phyloP scores from a whole-genome alignment of 2,888 invertebrate species.

The Cryptus viduatorius region DNA sequence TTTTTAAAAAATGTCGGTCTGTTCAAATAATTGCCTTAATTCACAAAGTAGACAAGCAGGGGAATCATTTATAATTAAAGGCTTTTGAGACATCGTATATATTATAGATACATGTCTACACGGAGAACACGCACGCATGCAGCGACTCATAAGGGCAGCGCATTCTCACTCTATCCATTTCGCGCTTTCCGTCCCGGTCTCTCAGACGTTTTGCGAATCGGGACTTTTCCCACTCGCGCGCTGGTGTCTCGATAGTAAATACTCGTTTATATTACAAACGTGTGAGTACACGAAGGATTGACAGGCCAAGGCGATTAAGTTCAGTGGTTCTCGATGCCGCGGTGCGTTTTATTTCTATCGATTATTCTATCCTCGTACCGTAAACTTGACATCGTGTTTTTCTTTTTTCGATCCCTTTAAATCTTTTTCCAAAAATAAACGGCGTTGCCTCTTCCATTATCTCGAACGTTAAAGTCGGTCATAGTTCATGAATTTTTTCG shows the following conservation, averaged over 20 bases:
- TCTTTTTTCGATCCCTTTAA: neutral
- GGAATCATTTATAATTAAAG: neutral
- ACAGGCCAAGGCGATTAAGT: slow-evolving; percentile 80
- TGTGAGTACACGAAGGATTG: slow-evolving; percentile 73
- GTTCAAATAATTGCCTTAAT: neutral
- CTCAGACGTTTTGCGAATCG: slow-evolving; percentile 57
- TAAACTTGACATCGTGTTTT: neutral
- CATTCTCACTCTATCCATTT: slow-evolving; percentile 51
- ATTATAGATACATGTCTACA: slow-evolving; percentile 26
- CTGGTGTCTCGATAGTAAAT: slow-evolving; percentile 66
- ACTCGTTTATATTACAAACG: slow-evolving; percentile 64
- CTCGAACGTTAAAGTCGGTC: too few relatives aligned
- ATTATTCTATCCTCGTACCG: slow-evolving; percentile 18
- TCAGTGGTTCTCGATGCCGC: slow-evolving; percentile 71
- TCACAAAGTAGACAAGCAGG: neutral
- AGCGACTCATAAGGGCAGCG: slow-evolving; percentile 60
- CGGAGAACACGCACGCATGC: slow-evolving; percentile 32
- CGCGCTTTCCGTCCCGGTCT: slow-evolving; percentile 45
- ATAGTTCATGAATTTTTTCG: too few relatives aligned
- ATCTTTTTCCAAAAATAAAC: neutral
- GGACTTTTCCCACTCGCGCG: slow-evolving; percentile 58
- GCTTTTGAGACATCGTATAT: slow-evolving; percentile 33
- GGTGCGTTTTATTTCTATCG: neutral
- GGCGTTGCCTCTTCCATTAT: neutral
- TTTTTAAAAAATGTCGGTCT: neutral